phyloP scores from a whole-genome alignment of 2,113 vertebrate genomes.

The Neolamprologus caudopunctatus region DNA sequence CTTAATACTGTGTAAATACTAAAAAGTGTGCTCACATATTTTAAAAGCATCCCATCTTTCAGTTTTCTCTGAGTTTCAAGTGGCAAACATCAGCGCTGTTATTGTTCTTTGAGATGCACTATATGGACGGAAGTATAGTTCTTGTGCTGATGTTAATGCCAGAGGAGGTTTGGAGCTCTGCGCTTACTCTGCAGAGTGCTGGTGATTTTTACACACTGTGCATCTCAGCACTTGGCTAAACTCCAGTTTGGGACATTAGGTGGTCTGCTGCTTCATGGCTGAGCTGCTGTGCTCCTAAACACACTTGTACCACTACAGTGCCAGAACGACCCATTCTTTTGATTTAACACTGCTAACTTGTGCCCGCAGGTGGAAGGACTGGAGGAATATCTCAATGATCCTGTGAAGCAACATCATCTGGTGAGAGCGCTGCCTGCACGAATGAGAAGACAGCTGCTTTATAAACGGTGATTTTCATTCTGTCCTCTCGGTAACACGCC shows the following conservation, averaged over 20 bases:
- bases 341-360: not conserved
- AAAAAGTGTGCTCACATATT: not conserved
- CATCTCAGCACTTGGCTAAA: not conserved
- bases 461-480: constrained; percentile 74
- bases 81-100: not conserved
- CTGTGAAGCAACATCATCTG: constrained; percentile 82
- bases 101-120: not conserved
- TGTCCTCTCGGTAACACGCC: not conserved
- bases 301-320: not conserved
- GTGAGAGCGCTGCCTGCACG: constrained; percentile 77
- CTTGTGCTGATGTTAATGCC: not conserved
- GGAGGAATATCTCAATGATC: constrained; percentile 83
- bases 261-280: not conserved
- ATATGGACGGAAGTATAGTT: not conserved
- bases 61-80: not conserved
- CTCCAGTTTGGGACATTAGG: not conserved
- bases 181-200: accelerated
- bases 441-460: constrained; percentile 85
- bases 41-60: not conserved
- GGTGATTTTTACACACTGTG: not conserved
- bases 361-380: constrained; percentile 81
- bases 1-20: not conserved
- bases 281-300: not conserved
- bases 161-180: not conserved
- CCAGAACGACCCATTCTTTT: not conserved